Evolutionary conservation across 2,797 vertebrate genomes (phyloP), one percentile per base, ranked within the genome.

Genomic region (Chromobotia macracanthus): DNA sequence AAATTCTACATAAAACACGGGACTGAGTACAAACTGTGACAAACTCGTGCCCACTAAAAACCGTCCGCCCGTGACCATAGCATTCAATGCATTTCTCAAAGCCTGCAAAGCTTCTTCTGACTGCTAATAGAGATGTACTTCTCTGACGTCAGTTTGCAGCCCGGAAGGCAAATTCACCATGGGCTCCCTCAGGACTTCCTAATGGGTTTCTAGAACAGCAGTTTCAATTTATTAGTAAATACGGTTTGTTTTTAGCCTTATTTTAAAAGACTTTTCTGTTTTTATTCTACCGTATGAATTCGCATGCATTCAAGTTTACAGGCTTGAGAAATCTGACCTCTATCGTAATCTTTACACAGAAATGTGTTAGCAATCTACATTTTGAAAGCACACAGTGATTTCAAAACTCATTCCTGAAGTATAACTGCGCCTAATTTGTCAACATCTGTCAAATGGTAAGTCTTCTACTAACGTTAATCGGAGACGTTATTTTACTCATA

Each of bases 1-100:
- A 63, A 61, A 61, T 71, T 7, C 28, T 64, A 51, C 51, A 78
- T 75, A 51, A 48, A 70, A 50, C 44, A 63, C 10, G 60, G 19
- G 19, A 71, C n/a, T 12, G 55, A 16, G 13, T 50, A 70, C 66
- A 70, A 50, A 55, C 41, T 31, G 41, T 60, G 65, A 58, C 53
- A 77, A 35, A 58, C 31, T 76, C 6, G 0, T n/a, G 35, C 8
- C 66, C 25, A 46, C 21, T 76, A 61, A 77, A 69, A 60, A 61
- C 44, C 41, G 61, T 38, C 55, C 65, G 61, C 44, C 44, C 10
- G 13, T 63, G 31, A 61, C 76, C 46, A 70, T n/a, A 25, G 46
- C 46, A 70, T 67, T 48, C 38, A 67, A 25, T 50, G 44, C 44
- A 56, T 31, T 5, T 46, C 46, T 38, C 19, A 70, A 50, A 60